These are phyloP conservation scores for Apodemus agrarius DNA, from an alignment of 2,797 vertebrate species.

Conservation along the genomic window DNA sequence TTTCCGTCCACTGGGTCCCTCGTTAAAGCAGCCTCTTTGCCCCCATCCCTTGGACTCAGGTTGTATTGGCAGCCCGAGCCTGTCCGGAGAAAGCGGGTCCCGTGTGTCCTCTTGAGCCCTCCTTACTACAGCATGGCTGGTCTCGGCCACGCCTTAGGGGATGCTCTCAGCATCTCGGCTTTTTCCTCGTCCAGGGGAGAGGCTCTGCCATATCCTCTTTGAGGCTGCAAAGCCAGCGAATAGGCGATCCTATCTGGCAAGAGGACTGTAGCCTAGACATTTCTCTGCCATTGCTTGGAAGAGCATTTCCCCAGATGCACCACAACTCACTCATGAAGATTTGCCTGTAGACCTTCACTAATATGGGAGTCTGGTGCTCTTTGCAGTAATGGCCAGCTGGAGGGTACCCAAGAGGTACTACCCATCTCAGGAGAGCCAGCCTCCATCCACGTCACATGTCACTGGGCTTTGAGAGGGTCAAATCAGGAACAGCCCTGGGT, in stretches of 20 bases:
- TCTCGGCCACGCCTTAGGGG: background rate
- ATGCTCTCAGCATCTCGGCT: background rate
- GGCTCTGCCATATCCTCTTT: background rate
- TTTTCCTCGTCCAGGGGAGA: background rate
- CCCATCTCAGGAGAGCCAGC: background rate
- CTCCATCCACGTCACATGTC: background rate
- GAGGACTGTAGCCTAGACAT: background rate
- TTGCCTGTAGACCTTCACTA: background rate
- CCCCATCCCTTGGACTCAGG: fast-evolving
- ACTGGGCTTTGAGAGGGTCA: background rate
- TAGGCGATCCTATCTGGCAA: background rate
- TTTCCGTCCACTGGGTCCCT: background rate
- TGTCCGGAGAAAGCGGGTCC: background rate
- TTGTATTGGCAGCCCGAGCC: background rate
- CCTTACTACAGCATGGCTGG: background rate
- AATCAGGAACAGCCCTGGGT: background rate
- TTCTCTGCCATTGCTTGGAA: background rate
- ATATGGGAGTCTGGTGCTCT: background rate
- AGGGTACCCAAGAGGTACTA: background rate
- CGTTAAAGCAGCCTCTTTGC: background rate
- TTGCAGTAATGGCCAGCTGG: background rate
- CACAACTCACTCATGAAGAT: background rate
- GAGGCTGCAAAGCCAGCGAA: background rate
- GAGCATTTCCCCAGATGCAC: fast-evolving
- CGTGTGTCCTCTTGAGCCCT: background rate